Conservation (phyloP, 2,113 vertebrate genomes). For the Cavia porcellus region DNA sequence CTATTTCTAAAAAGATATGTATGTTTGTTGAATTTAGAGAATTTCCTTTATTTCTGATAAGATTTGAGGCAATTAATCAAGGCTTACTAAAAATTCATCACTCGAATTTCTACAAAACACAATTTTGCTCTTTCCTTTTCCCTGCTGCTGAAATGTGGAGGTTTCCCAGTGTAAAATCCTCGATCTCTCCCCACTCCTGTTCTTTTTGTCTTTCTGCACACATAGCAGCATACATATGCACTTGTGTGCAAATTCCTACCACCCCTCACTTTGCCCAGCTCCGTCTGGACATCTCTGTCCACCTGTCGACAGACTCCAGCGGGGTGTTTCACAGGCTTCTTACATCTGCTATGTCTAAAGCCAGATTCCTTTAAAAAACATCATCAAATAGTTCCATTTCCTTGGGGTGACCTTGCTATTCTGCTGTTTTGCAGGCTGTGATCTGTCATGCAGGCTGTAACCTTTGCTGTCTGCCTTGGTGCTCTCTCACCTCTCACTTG, state of each 20-base stretch:
- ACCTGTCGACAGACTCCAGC: background rate
- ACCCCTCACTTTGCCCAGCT: background rate
- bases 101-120: background rate
- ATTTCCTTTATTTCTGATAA: background rate
- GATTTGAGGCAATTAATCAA: background rate
- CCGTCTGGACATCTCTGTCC: background rate
- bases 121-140: background rate
- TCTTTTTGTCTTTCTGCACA: background rate
- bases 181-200: background rate
- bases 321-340: background rate
- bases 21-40: background rate
- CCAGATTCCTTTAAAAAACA: background rate
- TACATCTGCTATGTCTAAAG: background rate
- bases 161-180: background rate
- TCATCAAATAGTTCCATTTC: background rate
- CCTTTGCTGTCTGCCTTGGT: background rate
- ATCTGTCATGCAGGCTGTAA: background rate
- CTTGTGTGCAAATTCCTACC: background rate
- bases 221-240: accelerated
- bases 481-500: background rate
- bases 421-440: background rate
- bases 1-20: background rate
- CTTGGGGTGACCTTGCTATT: background rate
- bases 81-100: background rate
- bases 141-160: background rate